Evolutionary conservation across 2,113 vertebrate species (phyloP).

Genomic region (Hiodon tergisus): DNA sequence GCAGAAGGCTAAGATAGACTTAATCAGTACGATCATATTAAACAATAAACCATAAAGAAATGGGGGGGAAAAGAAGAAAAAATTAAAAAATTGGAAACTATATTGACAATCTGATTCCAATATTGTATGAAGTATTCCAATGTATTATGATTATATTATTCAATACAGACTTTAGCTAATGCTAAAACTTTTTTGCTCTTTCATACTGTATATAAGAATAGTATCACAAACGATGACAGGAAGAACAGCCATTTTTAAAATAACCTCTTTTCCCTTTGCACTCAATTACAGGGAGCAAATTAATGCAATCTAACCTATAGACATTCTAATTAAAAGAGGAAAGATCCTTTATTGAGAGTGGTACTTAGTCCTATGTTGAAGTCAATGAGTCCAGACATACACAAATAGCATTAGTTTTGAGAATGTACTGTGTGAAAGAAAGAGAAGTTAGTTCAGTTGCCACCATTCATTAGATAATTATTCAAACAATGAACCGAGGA

Average conservation of each 20-base stretch:
- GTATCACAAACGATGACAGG: background rate
- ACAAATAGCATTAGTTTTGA: background rate
- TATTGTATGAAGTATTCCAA: too few species aligned
- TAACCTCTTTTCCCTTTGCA: background rate
- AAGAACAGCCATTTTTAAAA: background rate
- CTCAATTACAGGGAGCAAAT: background rate
- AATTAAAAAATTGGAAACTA: too few species aligned
- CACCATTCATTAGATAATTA: background rate
- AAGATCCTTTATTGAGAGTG: constrained; percentile 7
- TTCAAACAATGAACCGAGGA: background rate
- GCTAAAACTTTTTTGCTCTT: background rate
- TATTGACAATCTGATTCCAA: too few species aligned
- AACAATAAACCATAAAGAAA: too few species aligned
- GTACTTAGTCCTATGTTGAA: background rate
- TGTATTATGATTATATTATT: background rate
- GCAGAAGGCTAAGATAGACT: too few species aligned
- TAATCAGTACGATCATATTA: too few species aligned
- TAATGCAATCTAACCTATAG: background rate
- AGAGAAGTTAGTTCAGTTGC: background rate
- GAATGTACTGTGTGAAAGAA: background rate
- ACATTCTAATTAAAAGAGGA: constrained; percentile 3
- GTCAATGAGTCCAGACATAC: constrained; percentile 1
- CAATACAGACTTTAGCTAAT: constrained; percentile 35
- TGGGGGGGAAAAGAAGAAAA: too few species aligned
- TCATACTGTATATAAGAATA: background rate